A percentile compares a stretch with the other conserved stretches of the same genome.
Conservation (phyloP, 2,797 vertebrate genomes). For the Helarctos malayanus region DNA sequence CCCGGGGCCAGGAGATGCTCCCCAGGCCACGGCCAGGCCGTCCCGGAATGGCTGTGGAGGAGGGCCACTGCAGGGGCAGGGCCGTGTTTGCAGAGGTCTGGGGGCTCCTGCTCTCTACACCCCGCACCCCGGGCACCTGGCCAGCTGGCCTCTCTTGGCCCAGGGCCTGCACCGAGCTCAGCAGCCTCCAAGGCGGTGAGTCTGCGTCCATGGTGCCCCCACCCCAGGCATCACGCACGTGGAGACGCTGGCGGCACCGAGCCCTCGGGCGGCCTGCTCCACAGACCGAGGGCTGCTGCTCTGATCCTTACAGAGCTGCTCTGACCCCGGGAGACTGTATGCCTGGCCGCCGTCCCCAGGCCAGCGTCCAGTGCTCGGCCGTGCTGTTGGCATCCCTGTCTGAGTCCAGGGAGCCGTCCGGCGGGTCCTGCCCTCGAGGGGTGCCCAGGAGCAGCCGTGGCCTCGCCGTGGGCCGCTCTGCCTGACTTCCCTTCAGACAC, state of each 20-base stretch:
- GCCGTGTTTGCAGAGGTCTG: no score
- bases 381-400: neutral
- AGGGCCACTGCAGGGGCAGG: neutral
- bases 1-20: neutral
- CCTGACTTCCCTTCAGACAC: neutral
- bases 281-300: fast-evolving
- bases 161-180: neutral
- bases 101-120: neutral
- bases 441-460: fast-evolving
- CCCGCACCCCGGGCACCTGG: neutral
- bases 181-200: neutral
- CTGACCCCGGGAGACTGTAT: no score
- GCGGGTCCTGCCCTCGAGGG: neutral
- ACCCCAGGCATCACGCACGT: no score
- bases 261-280: neutral
- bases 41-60: neutral
- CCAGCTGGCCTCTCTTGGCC: neutral
- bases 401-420: no score
- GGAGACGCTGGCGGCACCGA: fast-evolving
- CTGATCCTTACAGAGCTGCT: neutral
- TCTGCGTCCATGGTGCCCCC: neutral
- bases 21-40: neutral
- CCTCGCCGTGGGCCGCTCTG: neutral
- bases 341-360: neutral
- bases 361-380: neutral